These are phyloP conservation scores for Phodopus roborovskii DNA, from an alignment of 2,113 vertebrate genomes.

Conservation along the genomic window DNA sequence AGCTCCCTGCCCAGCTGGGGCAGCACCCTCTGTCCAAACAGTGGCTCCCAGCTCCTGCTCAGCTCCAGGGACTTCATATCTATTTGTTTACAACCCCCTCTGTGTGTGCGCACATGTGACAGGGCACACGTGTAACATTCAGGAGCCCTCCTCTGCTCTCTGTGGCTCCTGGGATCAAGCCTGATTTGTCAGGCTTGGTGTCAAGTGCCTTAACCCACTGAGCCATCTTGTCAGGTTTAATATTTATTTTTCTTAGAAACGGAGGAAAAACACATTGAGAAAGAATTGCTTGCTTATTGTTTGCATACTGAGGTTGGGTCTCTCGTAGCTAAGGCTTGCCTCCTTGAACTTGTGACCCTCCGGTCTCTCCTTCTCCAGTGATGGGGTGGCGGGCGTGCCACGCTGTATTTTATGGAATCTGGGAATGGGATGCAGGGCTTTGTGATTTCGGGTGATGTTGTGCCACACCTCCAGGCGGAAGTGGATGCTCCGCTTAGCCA, in stretches of 20 bases:
- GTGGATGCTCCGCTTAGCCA: neutral
- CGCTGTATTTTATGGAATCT: too few relatives aligned
- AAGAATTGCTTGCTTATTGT: neutral
- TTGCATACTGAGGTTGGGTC: neutral
- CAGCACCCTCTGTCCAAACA: neutral
- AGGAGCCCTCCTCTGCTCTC: too few relatives aligned
- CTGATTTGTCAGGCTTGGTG: neutral
- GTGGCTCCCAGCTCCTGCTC: neutral
- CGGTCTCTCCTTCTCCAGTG: neutral
- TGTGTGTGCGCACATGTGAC: neutral
- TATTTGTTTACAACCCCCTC: neutral
- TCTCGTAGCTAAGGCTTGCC: neutral
- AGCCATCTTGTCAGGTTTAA: neutral
- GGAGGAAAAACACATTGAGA: neutral
- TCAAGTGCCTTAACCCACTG: neutral
- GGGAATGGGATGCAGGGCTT: neutral
- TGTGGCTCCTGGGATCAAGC: neutral
- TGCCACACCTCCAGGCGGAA: neutral
- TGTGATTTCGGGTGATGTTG: too few relatives aligned
- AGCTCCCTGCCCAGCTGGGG: neutral
- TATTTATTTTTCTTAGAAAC: slow-evolving; percentile 31
- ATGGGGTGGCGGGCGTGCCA: too few relatives aligned
- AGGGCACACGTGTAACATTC: neutral
- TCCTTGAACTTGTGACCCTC: neutral
- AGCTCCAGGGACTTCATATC: neutral